Base-by-base conservation (phyloP, 2,888 invertebrate genomes). In the Apocheima hispidaria region DNA sequence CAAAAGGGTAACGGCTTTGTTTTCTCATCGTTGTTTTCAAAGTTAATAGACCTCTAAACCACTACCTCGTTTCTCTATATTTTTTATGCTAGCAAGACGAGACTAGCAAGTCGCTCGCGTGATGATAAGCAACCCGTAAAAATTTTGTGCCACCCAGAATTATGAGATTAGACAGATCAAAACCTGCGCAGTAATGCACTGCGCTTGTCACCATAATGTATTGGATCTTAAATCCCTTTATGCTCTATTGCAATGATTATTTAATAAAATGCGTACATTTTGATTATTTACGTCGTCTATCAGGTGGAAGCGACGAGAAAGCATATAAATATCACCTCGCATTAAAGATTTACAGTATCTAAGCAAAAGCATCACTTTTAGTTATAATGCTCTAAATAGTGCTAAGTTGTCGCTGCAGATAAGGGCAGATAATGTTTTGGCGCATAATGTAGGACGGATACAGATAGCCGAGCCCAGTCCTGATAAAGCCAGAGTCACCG, bases 371-470 rank as follows among this genome's bases (percentile, higher is more conserved):
- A 12, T 10, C n/a, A n/a, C n/a, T n/a, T n/a, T n/a, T n/a, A n/a
- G n/a, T n/a, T n/a, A n/a, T n/a, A n/a, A n/a, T n/a, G n/a, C n/a
- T n/a, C n/a, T n/a, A n/a, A n/a, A n/a, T n/a, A n/a, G n/a, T 38
- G 69, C 50, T 65, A 64, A 75, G 49, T 63, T 68, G 66, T 65
- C 68, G 54, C 54, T 48, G 28, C 30, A 72, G 77, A 81, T 79
- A 81, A 79, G 69, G 23, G 23, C 64, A 69, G 68, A 64, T 70
- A 77, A 72, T 71, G 64, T 70, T 70, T 67, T 68, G 68, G 70
- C 59, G 66, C 55, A 67, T 68, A 75, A 81, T 72, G 70, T 79
- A 70, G 81, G 74, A 55, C 73, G 67, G 73, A 74, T 65, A 63
- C 58, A 62, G 82, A 81, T 82, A 81, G 74, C 44, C 59, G 38